Evolutionary conservation across 1,140 invertebrate genomes (phyloP).

Genomic region (Heliconius congener): DNA sequence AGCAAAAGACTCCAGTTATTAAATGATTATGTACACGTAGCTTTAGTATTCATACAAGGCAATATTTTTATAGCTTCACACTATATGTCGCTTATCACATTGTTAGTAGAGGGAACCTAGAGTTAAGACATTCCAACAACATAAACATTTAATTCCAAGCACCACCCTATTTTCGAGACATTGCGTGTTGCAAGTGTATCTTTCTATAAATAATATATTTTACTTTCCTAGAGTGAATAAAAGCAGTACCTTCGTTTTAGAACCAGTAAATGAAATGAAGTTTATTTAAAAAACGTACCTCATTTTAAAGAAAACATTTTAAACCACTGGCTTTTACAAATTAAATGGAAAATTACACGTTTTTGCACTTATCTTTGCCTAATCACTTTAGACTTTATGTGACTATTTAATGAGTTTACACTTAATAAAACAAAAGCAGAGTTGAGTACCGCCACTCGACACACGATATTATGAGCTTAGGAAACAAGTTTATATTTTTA

Average conservation of each 20-base stretch:
- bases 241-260: neutral
- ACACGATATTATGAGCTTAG: too few relatives aligned
- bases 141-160: neutral
- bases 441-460: too few relatives aligned
- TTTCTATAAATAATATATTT: neutral
- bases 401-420: neutral
- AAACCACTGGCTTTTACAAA: conserved; percentile 12
- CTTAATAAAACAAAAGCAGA: neutral
- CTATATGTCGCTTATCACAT: neutral
- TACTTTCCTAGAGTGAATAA: neutral
- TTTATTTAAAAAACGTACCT: neutral
- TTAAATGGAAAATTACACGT: conserved; percentile 25
- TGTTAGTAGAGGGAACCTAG: neutral
- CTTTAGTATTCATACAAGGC: neutral
- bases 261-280: neutral
- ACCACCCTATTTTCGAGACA: neutral
- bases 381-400: neutral
- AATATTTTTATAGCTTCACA: neutral
- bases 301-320: neutral
- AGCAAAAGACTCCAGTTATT: too few relatives aligned
- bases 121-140: neutral
- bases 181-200: neutral
- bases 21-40: neutral
- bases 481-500: too few relatives aligned
- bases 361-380: conserved; percentile 24